phyloP scores from a whole-genome alignment of 2,113 vertebrate species.

The Chamaetylas fuelleborni region DNA sequence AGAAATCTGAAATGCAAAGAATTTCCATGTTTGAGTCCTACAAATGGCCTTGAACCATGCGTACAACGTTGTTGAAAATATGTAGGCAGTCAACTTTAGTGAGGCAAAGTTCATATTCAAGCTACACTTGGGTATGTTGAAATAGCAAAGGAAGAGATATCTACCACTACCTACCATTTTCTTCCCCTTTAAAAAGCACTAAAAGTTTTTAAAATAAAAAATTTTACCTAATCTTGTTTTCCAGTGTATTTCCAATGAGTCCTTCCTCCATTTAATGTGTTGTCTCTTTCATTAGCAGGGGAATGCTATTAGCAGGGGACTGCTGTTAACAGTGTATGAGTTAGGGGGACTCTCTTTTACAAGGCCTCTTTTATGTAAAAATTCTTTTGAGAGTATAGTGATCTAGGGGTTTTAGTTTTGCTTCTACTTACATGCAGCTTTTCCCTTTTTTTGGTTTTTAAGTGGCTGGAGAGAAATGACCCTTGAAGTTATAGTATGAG shows the following conservation, averaged over 20 bases:
- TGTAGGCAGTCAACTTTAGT: neutral
- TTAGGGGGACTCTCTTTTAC: neutral
- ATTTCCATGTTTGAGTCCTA: neutral
- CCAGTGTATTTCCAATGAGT: neutral
- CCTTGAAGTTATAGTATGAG: constrained; percentile 72
- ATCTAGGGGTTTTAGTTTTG: constrained; percentile 12
- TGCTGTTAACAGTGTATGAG: neutral
- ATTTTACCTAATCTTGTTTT: neutral
- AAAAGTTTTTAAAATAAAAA: neutral
- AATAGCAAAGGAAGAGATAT: neutral
- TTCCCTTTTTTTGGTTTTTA: constrained; percentile 66
- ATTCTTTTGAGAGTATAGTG: constrained; percentile 52
- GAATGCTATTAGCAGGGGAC: neutral
- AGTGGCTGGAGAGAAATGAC: constrained; percentile 71
- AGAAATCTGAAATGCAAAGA: neutral
- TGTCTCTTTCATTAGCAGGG: neutral
- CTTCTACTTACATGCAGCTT: constrained; percentile 27
- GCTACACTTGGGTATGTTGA: neutral
- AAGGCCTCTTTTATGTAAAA: constrained; percentile 41
- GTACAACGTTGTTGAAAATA: neutral
- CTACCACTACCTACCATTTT: neutral
- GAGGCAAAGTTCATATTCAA: neutral
- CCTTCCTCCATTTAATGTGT: neutral
- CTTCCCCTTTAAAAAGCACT: neutral
- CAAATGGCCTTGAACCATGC: neutral